Percentiles rank a stretch among this genome's conserved stretches.
Conservation (phyloP, 1,140 invertebrate species). For the Trinorchestia longiramus region DNA sequence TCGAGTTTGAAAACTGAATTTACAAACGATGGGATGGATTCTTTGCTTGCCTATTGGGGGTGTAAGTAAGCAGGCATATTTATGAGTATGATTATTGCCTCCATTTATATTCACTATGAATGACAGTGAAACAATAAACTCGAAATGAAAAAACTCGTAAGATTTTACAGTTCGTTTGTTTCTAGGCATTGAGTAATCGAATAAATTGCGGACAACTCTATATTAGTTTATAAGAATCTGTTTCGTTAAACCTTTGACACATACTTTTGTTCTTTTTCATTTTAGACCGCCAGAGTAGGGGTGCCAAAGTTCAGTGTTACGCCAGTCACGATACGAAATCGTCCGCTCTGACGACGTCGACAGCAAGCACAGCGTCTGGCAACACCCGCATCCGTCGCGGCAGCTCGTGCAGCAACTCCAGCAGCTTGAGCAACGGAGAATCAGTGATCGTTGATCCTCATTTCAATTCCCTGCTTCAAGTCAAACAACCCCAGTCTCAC, state of each 20-base stretch:
- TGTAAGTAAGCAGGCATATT: no score
- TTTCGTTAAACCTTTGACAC: not conserved
- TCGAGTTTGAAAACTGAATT: not conserved
- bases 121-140: no score
- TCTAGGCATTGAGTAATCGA: no score
- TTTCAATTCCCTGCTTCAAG: constrained; percentile 50
- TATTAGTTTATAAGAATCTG: no score
- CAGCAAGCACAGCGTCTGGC: not conserved
- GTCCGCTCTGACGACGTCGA: not conserved
- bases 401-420: constrained; percentile 1
- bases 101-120: no score
- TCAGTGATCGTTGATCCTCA: not conserved
- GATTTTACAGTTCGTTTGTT: no score
- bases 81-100: no score
- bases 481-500: constrained; percentile 22
- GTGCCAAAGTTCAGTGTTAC: constrained; percentile 11
- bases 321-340: constrained; percentile 1
- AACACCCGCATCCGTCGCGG: constrained; percentile 10
- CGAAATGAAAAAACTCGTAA: no score
- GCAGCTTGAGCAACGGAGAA: constrained; percentile 11
- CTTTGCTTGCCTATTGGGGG: no score
- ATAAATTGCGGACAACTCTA: no score
- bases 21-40: not conserved
- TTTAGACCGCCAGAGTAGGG: not conserved
- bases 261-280: not conserved